Conservation (phyloP, 2,797 vertebrate species). For the Cirrhinus mrigala region DNA sequence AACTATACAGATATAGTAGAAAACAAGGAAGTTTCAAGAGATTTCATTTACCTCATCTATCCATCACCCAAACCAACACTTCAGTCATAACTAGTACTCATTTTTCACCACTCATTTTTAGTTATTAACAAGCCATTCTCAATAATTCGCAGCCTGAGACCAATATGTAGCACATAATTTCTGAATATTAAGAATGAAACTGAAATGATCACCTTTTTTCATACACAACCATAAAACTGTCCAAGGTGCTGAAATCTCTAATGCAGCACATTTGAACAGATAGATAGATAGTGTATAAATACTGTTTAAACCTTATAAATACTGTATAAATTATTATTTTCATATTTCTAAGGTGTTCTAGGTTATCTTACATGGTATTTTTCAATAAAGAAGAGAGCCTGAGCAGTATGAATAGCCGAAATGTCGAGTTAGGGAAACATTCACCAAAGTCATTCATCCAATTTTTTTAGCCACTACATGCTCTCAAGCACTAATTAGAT, state of each 20-base stretch:
- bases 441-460: constrained; percentile 30
- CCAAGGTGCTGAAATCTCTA: background rate
- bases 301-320: background rate
- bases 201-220: background rate
- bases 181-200: background rate
- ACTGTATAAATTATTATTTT: background rate
- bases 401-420: background rate
- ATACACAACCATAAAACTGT: background rate
- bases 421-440: background rate
- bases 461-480: constrained; percentile 2
- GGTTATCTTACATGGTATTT: background rate
- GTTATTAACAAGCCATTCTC: background rate
- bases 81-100: background rate
- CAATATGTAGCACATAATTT: background rate
- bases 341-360: background rate
- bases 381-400: background rate
- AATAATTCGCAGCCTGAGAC: background rate
- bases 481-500: constrained; percentile 42
- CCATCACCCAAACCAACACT: background rate
- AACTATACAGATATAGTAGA: background rate
- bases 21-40: background rate
- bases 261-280: background rate
- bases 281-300: background rate
- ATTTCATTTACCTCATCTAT: background rate
- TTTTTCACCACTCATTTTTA: background rate